Percentiles rank a stretch among this genome's conserved stretches.
These are phyloP conservation scores for Coracopsis vasa DNA, from an alignment of 2,113 vertebrate genomes.

Conservation along the genomic window DNA sequence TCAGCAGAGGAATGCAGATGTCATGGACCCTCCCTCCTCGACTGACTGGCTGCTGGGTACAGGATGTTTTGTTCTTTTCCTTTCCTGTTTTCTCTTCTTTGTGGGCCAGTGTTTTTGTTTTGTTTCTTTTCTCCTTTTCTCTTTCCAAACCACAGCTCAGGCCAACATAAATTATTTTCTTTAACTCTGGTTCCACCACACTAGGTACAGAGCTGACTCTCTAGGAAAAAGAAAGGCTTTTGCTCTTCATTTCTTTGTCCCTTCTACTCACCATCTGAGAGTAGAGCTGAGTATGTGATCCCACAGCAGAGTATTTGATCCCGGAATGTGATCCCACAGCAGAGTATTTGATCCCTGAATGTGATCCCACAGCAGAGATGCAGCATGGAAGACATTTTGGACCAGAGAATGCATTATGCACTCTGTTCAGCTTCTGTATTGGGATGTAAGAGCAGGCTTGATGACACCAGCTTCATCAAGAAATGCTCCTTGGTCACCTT, in stretches of 20 bases:
- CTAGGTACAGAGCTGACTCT: background rate
- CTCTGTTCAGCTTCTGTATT: background rate
- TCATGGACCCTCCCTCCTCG: slow-evolving; percentile 12
- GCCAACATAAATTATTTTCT: background rate
- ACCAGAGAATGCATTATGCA: background rate
- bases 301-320: background rate
- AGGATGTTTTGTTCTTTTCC: slow-evolving; percentile 70
- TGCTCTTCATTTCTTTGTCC: background rate
- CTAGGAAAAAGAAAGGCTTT: background rate
- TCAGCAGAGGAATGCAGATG: slow-evolving; percentile 11
- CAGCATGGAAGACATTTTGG: background rate
- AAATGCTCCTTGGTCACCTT: background rate
- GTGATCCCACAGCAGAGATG: background rate
- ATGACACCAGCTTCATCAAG: background rate
- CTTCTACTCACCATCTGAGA: background rate
- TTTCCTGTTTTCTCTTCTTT: slow-evolving; percentile 68
- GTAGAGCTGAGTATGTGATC: background rate
- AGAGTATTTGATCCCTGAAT: background rate
- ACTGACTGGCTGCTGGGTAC: slow-evolving; percentile 49
- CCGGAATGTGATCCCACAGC: background rate
- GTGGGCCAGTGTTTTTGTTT: slow-evolving; percentile 55
- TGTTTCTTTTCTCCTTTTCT: slow-evolving; percentile 59
- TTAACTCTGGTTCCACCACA: background rate
- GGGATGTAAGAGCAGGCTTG: background rate
- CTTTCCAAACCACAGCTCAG: slow-evolving; percentile 28